phyloP scores from a whole-genome alignment of 1,140 invertebrate genomes.

The Nasonia vitripennis region DNA sequence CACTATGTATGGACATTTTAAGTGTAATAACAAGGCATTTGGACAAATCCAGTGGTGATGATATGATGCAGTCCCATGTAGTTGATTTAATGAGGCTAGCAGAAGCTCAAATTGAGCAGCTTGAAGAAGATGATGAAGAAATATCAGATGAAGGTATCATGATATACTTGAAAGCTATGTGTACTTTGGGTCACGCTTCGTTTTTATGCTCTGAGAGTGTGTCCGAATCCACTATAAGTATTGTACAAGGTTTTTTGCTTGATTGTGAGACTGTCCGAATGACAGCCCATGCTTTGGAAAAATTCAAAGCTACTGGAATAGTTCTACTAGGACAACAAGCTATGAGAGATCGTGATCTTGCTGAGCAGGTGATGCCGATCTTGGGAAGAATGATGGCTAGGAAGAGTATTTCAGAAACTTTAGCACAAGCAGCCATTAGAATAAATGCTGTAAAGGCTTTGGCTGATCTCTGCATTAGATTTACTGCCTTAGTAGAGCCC shows the following conservation, averaged over 20 bases:
- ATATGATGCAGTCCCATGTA: constrained; percentile 56
- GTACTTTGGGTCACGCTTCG: constrained; percentile 69
- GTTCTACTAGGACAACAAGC: constrained; percentile 67
- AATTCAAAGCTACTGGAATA: constrained; percentile 65
- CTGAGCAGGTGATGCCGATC: constrained; percentile 69
- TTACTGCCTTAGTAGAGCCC: constrained; percentile 79
- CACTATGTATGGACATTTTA: constrained; percentile 67
- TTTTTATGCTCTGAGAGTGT: constrained; percentile 64
- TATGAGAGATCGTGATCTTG: constrained; percentile 66
- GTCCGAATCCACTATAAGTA: constrained; percentile 58
- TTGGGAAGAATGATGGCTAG: constrained; percentile 65
- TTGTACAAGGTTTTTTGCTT: constrained; percentile 65
- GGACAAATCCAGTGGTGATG: constrained; percentile 43
- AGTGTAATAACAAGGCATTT: constrained; percentile 57
- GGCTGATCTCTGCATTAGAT: constrained; percentile 79
- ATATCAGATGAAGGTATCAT: constrained; percentile 48
- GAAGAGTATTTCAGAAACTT: constrained; percentile 54
- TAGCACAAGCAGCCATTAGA: constrained; percentile 72
- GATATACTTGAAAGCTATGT: constrained; percentile 64
- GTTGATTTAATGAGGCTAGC: constrained; percentile 61
- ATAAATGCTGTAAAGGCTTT: constrained; percentile 80
- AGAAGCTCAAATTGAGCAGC: constrained; percentile 62
- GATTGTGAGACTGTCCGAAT: constrained; percentile 64
- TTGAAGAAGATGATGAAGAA: constrained; percentile 58
- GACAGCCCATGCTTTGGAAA: constrained; percentile 49